Percentiles rank a stretch among this genome's conserved stretches.
Conservation (phyloP, 2,113 vertebrate species). For the Amphiprion ocellaris region DNA sequence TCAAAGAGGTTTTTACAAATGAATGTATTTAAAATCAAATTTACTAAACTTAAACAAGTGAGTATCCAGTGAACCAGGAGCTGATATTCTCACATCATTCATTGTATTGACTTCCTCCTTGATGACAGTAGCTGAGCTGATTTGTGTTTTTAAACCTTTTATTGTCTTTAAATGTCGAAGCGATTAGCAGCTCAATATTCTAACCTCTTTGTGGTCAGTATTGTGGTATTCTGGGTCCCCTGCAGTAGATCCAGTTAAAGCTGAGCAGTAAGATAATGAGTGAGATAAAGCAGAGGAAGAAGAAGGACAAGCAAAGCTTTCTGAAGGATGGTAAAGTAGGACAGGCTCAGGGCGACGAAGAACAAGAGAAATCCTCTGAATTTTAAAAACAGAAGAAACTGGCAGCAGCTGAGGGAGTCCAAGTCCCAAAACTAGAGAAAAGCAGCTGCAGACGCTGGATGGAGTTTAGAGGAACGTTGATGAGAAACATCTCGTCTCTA, state of each 20-base stretch:
- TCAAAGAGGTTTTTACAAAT: neutral
- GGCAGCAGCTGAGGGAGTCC: neutral
- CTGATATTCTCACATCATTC: too few species aligned
- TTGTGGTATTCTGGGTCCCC: too few species aligned
- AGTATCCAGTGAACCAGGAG: too few species aligned
- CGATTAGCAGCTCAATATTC: too few species aligned
- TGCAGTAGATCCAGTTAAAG: neutral
- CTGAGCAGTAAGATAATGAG: slow-evolving; percentile 18
- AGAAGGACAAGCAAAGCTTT: neutral
- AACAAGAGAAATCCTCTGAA: neutral
- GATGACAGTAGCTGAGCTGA: too few species aligned
- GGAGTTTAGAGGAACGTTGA: too few species aligned
- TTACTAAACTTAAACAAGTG: neutral
- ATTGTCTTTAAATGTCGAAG: too few species aligned
- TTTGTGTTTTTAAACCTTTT: too few species aligned
- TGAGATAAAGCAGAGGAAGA: neutral
- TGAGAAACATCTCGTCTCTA: too few species aligned
- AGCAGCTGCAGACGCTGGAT: too few species aligned
- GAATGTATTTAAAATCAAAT: neutral
- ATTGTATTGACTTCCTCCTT: too few species aligned
- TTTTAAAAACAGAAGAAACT: neutral
- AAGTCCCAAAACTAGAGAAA: neutral
- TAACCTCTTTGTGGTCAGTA: too few species aligned
- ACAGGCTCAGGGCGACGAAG: neutral
- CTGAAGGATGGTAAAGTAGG: neutral